Evolutionary conservation across 2,113 vertebrate species (phyloP).

Genomic region (Mungos mungo): DNA sequence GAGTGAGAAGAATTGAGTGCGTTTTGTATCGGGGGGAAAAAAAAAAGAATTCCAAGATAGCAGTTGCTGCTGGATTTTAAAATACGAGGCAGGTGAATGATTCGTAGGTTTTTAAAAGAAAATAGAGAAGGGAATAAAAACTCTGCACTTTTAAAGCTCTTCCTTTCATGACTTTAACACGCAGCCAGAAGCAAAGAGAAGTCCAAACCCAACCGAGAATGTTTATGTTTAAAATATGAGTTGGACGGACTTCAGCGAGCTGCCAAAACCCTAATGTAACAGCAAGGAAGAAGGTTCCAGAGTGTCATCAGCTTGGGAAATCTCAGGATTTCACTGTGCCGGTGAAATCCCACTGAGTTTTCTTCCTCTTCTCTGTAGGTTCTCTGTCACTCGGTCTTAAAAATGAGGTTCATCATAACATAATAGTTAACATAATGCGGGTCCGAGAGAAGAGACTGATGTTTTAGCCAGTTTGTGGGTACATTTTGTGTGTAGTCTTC

Average conservation of each 20-base stretch:
- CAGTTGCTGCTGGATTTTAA: neutral
- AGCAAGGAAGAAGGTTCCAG: neutral
- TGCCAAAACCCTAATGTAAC: neutral
- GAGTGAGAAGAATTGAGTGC: constrained; percentile 12
- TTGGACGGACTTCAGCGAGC: neutral
- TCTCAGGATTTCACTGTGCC: neutral
- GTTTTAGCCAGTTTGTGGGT: neutral
- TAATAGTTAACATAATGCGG: neutral
- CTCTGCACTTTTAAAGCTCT: neutral
- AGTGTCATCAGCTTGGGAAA: neutral
- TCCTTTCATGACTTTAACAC: neutral
- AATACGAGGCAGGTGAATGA: neutral
- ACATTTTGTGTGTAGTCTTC: neutral
- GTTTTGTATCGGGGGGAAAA: neutral
- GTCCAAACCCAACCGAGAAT: neutral
- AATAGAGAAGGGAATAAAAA: neutral
- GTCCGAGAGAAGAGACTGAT: neutral
- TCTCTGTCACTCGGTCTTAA: neutral
- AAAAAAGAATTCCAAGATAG: neutral
- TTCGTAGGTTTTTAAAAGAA: neutral
- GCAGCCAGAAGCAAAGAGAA: neutral
- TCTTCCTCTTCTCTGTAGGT: neutral
- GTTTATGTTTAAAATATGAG: neutral
- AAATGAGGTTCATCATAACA: neutral
- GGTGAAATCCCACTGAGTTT: neutral